Evolutionary conservation across 2,888 invertebrate species (phyloP).

Genomic region (Ryuthela nishihirai): DNA sequence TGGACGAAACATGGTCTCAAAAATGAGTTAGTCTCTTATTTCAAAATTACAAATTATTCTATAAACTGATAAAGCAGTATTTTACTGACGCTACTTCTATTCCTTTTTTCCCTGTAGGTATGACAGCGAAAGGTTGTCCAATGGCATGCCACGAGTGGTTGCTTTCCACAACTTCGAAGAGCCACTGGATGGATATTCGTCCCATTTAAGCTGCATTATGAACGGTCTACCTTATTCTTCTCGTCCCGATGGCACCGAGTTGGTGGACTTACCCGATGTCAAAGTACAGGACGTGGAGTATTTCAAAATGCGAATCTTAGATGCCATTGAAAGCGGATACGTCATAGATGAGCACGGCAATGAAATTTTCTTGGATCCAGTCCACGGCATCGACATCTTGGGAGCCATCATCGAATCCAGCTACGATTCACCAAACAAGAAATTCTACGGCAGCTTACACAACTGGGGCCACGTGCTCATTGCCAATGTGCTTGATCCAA

Average conservation of each 20-base stretch:
- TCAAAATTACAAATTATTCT: too few relatives aligned
- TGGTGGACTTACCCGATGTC: conserved; percentile 29
- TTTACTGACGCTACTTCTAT: background rate
- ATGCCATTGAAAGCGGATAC: conserved; percentile 64
- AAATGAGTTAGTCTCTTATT: too few relatives aligned
- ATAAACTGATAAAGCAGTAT: too few relatives aligned
- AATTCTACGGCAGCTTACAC: conserved; percentile 65
- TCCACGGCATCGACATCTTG: conserved; percentile 68
- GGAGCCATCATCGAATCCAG: conserved; percentile 73
- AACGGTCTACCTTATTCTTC: conserved; percentile 39
- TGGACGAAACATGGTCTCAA: too few relatives aligned
- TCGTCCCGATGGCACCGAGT: conserved; percentile 36
- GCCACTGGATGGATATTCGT: conserved; percentile 28
- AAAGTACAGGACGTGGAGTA: conserved; percentile 57
- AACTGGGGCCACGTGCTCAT: conserved; percentile 77
- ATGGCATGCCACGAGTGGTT: conserved; percentile 64
- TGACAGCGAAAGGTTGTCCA: conserved; percentile 69
- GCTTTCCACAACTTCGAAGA: conserved; percentile 53
- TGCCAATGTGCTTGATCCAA: conserved; percentile 74
- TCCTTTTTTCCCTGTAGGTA: conserved; percentile 51
- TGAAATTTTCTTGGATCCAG: conserved; percentile 60
- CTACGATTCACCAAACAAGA: conserved; percentile 23
- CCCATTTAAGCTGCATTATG: conserved; percentile 21
- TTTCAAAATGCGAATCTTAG: conserved; percentile 69
- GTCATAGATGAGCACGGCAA: conserved; percentile 58